Evolutionary conservation across 2,113 vertebrate genomes (phyloP), one percentile per base, ranked within the genome.

Genomic region (Ptilonorhynchus violaceus): DNA sequence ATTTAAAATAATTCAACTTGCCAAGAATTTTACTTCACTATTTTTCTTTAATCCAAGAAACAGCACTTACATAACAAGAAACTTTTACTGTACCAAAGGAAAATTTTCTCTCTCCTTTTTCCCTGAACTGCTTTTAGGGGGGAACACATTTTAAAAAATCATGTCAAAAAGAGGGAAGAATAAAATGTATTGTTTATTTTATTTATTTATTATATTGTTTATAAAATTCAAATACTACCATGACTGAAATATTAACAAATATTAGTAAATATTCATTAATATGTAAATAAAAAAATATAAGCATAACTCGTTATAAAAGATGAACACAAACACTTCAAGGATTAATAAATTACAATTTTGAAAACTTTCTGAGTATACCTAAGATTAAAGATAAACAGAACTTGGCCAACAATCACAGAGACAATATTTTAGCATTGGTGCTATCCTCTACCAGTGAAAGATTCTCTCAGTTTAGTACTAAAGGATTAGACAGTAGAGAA

Each of bases 21-120:
- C 93, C 93, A 96, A 96, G 69, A 96, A 76, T 92, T 66, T 85
- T 93, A 85, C 79, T 84, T 95, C 46, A 28, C 58, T 72, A 60
- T 60, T 97, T 96, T 87, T 91, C 78, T 79, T 85, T 96, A 90
- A 91, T 94, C 94, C 94, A 93, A 93, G 89, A 96, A 96, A 96
- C 37, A 39, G 60, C 44, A 85, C 37, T 62, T 93, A 89, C 39
- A 53, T 92, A 90, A 97, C 70, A 81, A 94, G 92, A 78, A 64
- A 89, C 76, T 95, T 96, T 92, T 94, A 89, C 44, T 46, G 64
- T 74, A 89, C 66, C 64, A 93, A 81, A 47, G 52, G 78, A 75
- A 63, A 87, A 21, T 89, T 96, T 96, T 77, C 17, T 66, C 42
- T 64, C 39, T 86, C 63, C 2, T 52, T 83, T 77, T 92, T 85